phyloP scores from a whole-genome alignment of 2,113 vertebrate species.

The Camelus bactrianus region DNA sequence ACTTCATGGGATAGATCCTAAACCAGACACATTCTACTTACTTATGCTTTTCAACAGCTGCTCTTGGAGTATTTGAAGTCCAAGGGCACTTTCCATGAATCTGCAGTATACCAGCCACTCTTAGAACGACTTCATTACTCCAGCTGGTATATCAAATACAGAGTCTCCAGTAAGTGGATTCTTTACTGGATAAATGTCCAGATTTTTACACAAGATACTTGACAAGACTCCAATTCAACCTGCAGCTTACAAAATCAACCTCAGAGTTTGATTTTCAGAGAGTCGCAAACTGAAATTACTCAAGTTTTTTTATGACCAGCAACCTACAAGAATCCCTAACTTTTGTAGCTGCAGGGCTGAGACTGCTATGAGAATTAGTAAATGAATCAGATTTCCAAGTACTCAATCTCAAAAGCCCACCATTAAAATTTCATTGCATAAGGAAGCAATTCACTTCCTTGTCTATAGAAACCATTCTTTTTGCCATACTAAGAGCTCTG shows the following conservation, averaged over 20 bases:
- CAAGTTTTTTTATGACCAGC: background rate
- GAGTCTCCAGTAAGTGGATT: background rate
- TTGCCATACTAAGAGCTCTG: background rate
- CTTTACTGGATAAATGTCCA: background rate
- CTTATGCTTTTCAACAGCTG: background rate
- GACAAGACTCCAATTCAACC: background rate
- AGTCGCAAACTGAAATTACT: background rate
- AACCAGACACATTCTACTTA: background rate
- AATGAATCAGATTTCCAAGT: background rate
- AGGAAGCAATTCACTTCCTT: background rate
- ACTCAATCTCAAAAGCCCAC: background rate
- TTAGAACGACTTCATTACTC: background rate
- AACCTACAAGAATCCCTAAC: background rate
- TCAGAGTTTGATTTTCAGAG: constrained; percentile 39
- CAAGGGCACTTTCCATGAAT: background rate
- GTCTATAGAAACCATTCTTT: background rate
- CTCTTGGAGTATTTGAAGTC: background rate
- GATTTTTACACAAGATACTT: background rate
- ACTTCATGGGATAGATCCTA: background rate
- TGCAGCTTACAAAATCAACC: background rate
- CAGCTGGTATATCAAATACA: background rate
- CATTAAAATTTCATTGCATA: background rate
- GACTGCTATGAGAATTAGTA: background rate
- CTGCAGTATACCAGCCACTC: background rate
- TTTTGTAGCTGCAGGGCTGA: background rate